A percentile compares a stretch with the other conserved stretches of the same genome.
phyloP scores from a whole-genome alignment of 2,797 vertebrate species.

The Siniperca scherzeri region DNA sequence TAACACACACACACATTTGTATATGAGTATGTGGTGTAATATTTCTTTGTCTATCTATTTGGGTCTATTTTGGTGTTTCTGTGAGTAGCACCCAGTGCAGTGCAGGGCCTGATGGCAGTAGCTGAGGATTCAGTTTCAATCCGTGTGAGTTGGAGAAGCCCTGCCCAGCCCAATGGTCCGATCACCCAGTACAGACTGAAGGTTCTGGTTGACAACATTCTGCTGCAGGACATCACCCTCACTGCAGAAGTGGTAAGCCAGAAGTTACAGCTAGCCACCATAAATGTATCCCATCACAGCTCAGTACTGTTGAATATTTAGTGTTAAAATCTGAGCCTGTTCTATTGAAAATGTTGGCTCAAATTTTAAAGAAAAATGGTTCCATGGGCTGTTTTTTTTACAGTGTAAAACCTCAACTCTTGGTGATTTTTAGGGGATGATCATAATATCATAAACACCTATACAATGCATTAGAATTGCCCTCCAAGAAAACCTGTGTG shows the following conservation, averaged over 20 bases:
- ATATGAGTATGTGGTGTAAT: not conserved
- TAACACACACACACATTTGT: not conserved
- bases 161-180: conserved; percentile 92
- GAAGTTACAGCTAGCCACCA: conserved; percentile 6
- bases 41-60: not conserved
- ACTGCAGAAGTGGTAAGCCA: conserved; percentile 84
- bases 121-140: conserved; percentile 92
- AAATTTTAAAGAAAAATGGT: not conserved
- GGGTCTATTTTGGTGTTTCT: conserved; percentile 32
- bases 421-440: not conserved
- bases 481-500: not conserved
- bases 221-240: conserved; percentile 92
- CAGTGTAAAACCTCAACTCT: not conserved
- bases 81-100: conserved; percentile 89
- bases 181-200: conserved; percentile 93
- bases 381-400: not conserved
- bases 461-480: not conserved
- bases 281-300: not conserved
- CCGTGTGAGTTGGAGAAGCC: conserved; percentile 91
- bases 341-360: not conserved
- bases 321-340: not conserved
- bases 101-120: conserved; percentile 87
- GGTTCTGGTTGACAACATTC: conserved; percentile 77
- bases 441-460: not conserved
- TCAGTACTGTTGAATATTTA: not conserved